These are phyloP conservation scores for Sylvietta virens DNA, from an alignment of 2,113 vertebrate species.

Conservation along the genomic window DNA sequence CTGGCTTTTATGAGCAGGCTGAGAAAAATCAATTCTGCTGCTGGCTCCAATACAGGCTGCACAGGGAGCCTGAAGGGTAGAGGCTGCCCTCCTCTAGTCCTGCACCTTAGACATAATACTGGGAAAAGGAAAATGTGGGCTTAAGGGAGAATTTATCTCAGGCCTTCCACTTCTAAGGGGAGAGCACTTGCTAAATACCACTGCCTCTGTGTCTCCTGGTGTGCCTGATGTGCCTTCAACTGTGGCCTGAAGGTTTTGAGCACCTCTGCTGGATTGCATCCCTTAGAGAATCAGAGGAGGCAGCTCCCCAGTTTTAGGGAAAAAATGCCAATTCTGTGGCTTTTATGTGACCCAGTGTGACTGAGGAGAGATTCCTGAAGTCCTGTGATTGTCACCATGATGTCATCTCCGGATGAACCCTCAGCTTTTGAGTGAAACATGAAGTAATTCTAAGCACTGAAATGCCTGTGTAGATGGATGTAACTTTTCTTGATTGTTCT, in stretches of 20 bases:
- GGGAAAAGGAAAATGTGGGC: neutral
- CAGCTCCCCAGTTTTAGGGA: neutral
- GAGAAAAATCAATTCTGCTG: neutral
- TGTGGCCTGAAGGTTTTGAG: neutral
- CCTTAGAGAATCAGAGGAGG: neutral
- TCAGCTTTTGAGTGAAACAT: neutral
- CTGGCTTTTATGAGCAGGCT: neutral
- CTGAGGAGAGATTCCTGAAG: neutral
- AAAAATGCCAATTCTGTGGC: neutral
- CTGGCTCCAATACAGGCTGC: neutral
- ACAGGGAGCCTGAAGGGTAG: neutral
- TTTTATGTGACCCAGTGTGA: neutral
- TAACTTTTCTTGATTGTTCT: neutral
- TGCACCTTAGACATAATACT: neutral
- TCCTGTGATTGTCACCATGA: fast-evolving
- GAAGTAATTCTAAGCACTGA: neutral
- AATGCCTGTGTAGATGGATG: neutral
- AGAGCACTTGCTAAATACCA: neutral
- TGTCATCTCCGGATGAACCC: neutral
- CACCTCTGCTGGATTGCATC: neutral
- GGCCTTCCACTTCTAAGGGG: neutral
- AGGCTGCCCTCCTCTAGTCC: neutral
- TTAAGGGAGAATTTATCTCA: neutral
- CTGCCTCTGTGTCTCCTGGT: fast-evolving
- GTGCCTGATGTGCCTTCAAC: neutral